These are phyloP conservation scores for Hycleus cichorii DNA, from an alignment of 1,140 invertebrate genomes.

Conservation along the genomic window DNA sequence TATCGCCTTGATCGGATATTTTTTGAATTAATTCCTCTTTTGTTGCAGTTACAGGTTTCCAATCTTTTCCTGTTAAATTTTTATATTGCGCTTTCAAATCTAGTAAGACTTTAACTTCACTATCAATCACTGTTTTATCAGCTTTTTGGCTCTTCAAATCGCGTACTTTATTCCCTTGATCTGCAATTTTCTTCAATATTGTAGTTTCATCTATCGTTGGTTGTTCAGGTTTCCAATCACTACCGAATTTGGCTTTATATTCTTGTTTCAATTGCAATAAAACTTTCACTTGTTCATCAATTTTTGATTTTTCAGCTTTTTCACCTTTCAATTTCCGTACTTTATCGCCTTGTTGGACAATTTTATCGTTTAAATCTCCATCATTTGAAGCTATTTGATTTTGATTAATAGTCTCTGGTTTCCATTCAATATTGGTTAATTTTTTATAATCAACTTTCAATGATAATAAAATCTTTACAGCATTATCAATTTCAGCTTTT, in stretches of 20 bases:
- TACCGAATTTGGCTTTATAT: constrained; percentile 54
- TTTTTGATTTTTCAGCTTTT: constrained; percentile 54
- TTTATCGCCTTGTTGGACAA: constrained; percentile 63
- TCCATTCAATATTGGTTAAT: constrained; percentile 47
- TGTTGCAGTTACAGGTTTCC: constrained; percentile 46
- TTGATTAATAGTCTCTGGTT: constrained; percentile 26
- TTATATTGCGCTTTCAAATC: constrained; percentile 68
- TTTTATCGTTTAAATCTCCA: constrained; percentile 47
- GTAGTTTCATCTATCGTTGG: not conserved
- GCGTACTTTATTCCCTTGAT: constrained; percentile 63
- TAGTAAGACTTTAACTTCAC: constrained; percentile 58
- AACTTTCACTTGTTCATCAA: constrained; percentile 57
- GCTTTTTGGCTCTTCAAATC: constrained; percentile 59
- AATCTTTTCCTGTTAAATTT: constrained; percentile 52
- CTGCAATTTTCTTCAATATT: constrained; percentile 41
- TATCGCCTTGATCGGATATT: constrained; percentile 55
- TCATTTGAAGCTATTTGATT: constrained; percentile 1
- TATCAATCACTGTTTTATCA: constrained; percentile 50
- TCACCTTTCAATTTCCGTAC: constrained; percentile 53
- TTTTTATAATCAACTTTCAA: constrained; percentile 77
- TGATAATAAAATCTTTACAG: constrained; percentile 64
- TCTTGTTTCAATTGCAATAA: constrained; percentile 59
- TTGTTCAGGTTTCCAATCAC: constrained; percentile 53
- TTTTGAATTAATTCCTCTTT: constrained; percentile 8
- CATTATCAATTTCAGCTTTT: constrained; percentile 53